Evolutionary conservation across 2,113 vertebrate species (phyloP).

Genomic region (Lagopus muta): DNA sequence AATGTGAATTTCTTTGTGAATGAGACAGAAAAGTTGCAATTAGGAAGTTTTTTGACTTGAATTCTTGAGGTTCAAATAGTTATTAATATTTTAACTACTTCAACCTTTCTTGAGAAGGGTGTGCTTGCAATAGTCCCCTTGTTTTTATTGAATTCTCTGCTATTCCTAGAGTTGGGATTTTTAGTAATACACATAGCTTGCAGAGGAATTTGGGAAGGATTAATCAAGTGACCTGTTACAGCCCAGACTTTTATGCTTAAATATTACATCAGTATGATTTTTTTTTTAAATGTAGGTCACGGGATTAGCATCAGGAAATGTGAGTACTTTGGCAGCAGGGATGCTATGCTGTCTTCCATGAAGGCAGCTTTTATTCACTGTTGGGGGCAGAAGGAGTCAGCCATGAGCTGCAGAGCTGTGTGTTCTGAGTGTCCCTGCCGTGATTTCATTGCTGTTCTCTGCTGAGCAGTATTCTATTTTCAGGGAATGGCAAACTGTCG

Average conservation of each 20-base stretch:
- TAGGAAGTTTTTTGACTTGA: not conserved
- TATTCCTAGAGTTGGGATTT: not conserved
- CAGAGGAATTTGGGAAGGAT: conserved; percentile 22
- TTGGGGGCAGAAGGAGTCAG: not conserved
- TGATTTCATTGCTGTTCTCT: not conserved
- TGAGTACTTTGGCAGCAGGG: not conserved
- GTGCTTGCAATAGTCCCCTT: not conserved
- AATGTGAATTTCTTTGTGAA: conserved; percentile 22
- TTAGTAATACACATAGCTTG: not conserved
- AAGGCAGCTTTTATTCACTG: not conserved
- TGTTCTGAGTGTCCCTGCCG: not conserved
- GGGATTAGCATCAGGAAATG: conserved; percentile 39
- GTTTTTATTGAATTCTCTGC: not conserved
- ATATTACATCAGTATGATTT: conserved; percentile 10
- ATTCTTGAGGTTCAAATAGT: not conserved
- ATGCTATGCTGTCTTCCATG: not conserved
- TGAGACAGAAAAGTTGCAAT: not conserved
- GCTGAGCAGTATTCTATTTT: not conserved
- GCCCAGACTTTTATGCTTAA: conserved; percentile 44
- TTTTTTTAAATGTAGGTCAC: conserved; percentile 39
- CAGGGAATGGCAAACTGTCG: not conserved
- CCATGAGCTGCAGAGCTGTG: not conserved
- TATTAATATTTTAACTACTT: not conserved
- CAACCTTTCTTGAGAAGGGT: not conserved
- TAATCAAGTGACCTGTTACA: conserved; percentile 39